Percentiles rank a stretch among this genome's conserved stretches.
Evolutionary conservation across 2,113 vertebrate genomes (phyloP).

Genomic region (Pachypanchax playfairii): DNA sequence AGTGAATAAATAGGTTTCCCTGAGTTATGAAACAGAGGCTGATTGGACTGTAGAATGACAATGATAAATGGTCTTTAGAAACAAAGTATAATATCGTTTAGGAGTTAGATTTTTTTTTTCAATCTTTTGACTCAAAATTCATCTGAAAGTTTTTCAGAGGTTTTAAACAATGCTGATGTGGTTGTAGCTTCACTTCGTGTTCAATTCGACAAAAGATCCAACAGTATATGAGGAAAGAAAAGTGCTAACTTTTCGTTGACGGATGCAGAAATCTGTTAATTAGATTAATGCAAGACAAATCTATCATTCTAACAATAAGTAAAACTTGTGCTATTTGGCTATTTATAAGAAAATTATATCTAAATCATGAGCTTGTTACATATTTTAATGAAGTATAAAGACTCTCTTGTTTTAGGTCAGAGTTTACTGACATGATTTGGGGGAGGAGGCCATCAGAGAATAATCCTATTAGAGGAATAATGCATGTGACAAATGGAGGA

Average conservation of each 20-base stretch:
- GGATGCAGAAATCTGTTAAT: background rate
- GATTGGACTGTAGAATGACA: slow-evolving; percentile 9
- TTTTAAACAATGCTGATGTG: background rate
- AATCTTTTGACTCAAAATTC: background rate
- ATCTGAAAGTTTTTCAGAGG: slow-evolving; percentile 10
- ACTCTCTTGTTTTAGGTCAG: slow-evolving; percentile 18
- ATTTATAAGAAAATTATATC: slow-evolving; percentile 42
- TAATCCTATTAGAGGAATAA: slow-evolving; percentile 61
- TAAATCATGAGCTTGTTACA: slow-evolving; percentile 50
- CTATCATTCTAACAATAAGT: slow-evolving; percentile 7
- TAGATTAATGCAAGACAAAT: background rate
- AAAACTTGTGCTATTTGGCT: slow-evolving; percentile 32
- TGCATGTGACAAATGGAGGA: slow-evolving; percentile 56
- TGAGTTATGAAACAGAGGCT: slow-evolving; percentile 14
- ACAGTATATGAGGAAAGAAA: background rate
- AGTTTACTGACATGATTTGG: slow-evolving; percentile 50
- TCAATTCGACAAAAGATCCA: slow-evolving; percentile 3
- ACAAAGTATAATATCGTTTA: slow-evolving; percentile 10
- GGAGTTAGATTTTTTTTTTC: background rate
- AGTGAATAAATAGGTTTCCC: slow-evolving; percentile 47
- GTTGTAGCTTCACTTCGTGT: background rate
- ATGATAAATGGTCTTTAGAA: slow-evolving; percentile 8
- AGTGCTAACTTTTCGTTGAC: background rate
- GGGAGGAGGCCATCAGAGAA: slow-evolving; percentile 50
- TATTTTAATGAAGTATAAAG: slow-evolving; percentile 36